Base-by-base conservation (phyloP, 92 coral and sea anemone species). In the Scolanthus callimorphus region DNA sequence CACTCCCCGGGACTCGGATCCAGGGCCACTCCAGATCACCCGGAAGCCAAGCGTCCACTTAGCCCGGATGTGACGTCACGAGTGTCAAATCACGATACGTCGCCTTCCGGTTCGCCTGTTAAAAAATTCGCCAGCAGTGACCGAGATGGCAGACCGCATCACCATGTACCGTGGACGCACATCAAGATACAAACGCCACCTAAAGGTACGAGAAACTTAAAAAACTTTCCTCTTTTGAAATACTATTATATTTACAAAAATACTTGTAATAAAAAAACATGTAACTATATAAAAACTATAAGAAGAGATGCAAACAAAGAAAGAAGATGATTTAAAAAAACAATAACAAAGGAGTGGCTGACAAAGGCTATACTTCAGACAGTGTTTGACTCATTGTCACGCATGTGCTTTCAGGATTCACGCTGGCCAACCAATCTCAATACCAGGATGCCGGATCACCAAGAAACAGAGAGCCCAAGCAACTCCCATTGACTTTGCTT, bases 121-220 rank as follows among this genome's bases (percentile, higher is more conserved):
- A 94, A 94, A 80, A 94, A 90, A 52, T 89, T 88, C 50, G 95
- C 95, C 8, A 51, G 65, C 20, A 84, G 65, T 29, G 96, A 87
- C 11, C 86, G 74, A 37, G 77, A 67, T 25, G 66, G 29, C 27
- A 46, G 86, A 55, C 59, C 74, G 28, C 80, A 73, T 55, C 60
- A 57, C 25, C 89, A 77, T 26, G 55, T 76, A 25, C 86, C 96
- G 27, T 87, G 90, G 90, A 87, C 96, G 27, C 90, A 85, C 31
- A 87, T 87, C 27, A 87, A 87, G 59, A 87, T 87, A 72, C 90
- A 87, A 49, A 87, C 96, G 17, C 96, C 82, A 28, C 81, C 90
- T 4, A 87, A 87, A 78, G 96, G 96, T 84, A 69, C 20, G 19
- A n/a, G n/a, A n/a, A n/a, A n/a, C n/a, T n/a, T n/a, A n/a, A n/a